Percentiles rank a stretch among this genome's conserved stretches.
These are phyloP conservation scores for Drosophila peninsularis DNA, from an alignment of 2,888 invertebrate genomes.

Conservation along the genomic window DNA sequence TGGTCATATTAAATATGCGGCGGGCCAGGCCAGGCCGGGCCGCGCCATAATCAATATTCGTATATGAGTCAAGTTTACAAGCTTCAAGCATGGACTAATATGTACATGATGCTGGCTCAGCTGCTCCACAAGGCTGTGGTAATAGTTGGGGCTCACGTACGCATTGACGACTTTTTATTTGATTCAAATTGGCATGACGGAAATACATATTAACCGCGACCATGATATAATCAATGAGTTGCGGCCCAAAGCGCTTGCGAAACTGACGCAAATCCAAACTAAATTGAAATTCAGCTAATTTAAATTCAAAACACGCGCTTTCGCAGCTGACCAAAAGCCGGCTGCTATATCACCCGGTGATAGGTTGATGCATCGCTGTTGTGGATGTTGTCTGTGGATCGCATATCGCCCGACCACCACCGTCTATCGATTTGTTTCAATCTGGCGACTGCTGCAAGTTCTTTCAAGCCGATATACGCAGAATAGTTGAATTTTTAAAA, in stretches of 20 bases:
- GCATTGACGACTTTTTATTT: conserved; percentile 41
- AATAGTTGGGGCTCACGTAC: conserved; percentile 56
- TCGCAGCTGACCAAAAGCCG: conserved; percentile 11
- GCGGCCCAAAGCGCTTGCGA: conserved; percentile 48
- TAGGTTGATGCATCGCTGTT: conserved; percentile 18
- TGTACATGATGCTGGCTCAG: conserved; percentile 13
- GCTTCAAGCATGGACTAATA: conserved; percentile 40
- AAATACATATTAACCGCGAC: conserved; percentile 69
- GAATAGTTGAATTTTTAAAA: conserved; percentile 12
- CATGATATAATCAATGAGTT: conserved; percentile 71
- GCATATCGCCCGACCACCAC: conserved; percentile 38
- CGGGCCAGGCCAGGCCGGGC: conserved; percentile 32
- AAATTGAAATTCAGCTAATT: conserved; percentile 40
- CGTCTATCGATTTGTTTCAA: conserved; percentile 17
- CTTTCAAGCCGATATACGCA: conserved; percentile 18
- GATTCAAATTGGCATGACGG: conserved; percentile 68
- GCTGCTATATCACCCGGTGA: conserved; percentile 22
- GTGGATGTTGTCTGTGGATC: conserved; percentile 25
- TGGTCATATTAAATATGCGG: conserved; percentile 56
- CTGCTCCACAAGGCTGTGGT: conserved; percentile 46
- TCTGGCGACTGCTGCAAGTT: conserved; percentile 10
- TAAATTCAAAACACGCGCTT: conserved; percentile 69
- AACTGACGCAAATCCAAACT: conserved; percentile 39
- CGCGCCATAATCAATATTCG: conserved; percentile 49
- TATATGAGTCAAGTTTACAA: conserved; percentile 49